Evolutionary conservation across 2,888 invertebrate species (phyloP), one percentile per base, ranked within the genome.

Genomic region (Ephialtes manifestator): DNA sequence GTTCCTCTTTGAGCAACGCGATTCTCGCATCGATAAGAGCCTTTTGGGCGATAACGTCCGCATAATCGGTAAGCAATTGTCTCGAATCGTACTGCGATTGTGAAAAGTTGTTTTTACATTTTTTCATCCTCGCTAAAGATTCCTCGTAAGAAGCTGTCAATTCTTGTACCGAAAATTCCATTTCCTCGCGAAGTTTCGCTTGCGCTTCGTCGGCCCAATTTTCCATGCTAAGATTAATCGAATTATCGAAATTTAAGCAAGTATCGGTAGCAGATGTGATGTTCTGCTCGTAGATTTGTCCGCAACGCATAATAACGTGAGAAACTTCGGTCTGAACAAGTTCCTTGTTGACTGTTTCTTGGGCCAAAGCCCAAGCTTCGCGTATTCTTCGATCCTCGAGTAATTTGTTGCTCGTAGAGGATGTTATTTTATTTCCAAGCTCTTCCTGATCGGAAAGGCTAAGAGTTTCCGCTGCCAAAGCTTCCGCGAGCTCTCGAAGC

Each of bases 241-340:
- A 95, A 10, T 96, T 96, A n/a, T 93, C 92, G 13, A 95, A 94
- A 60, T 95, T 95, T n/a, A 96, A 94, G 55, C 95, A 95, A 48
- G 94, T 94, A 8, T 93, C 92, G 5, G 88, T 86, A 11, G 91
- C 86, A 15, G 90, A 89, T 1, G 90, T 89, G 24, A 93, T 81
- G 65, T 90, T 92, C 71, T 92, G 92, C 90, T 97, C 97, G 92
- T 97, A 97, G 4, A 96, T 94, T 90, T 96, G 96, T 5, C 97
- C 97, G 80, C 96, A 97, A 55, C 96, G 95, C 90, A 95, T 95
- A 91, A 97, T 95, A 7, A 97, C 96, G 83, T 97, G 96, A 20
- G 96, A 96, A 84, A 97, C 97, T 94, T 97, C 97, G 0, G 97
- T 96, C 91, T 97, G 97, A 39, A 97, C 96, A 39, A 97, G 94